Conservation (phyloP, 2,797 vertebrate genomes). For the Eutrigla gurnardus region DNA sequence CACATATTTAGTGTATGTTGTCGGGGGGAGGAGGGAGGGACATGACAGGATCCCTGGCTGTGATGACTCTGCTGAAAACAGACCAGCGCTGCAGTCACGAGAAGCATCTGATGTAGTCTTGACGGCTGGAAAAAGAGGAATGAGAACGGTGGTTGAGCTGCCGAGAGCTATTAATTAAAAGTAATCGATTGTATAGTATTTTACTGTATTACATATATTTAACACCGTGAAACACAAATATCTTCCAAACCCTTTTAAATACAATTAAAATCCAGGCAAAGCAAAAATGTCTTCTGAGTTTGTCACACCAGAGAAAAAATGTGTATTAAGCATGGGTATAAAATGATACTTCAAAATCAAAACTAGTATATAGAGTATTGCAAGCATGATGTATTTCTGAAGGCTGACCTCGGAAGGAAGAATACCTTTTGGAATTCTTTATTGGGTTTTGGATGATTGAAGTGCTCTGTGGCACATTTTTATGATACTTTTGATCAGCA, state of each 20-base stretch:
- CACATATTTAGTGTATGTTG: slow-evolving; percentile 37
- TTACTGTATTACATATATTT: neutral
- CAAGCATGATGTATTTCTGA: too few relatives aligned
- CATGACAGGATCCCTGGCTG: slow-evolving; percentile 39
- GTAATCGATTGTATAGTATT: neutral
- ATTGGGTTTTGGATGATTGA: neutral
- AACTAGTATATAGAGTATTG: too few relatives aligned
- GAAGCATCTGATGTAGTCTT: slow-evolving; percentile 16
- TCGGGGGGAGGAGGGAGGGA: slow-evolving; percentile 24
- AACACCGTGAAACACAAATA: neutral
- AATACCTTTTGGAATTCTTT: neutral
- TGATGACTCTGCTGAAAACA: slow-evolving; percentile 42
- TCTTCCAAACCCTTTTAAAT: neutral
- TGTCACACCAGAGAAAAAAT: neutral
- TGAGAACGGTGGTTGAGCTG: neutral
- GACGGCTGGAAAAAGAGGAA: slow-evolving; percentile 12
- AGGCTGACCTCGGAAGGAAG: too few relatives aligned
- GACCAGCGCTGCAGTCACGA: slow-evolving; percentile 30
- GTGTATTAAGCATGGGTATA: neutral
- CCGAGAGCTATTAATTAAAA: neutral
- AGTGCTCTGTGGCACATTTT: neutral
- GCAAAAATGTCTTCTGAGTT: neutral
- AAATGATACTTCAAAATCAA: too few relatives aligned
- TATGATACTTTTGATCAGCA: neutral
- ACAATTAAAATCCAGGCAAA: neutral